Evolutionary conservation across 2,113 vertebrate genomes (phyloP).

Genomic region (Bos taurus): DNA sequence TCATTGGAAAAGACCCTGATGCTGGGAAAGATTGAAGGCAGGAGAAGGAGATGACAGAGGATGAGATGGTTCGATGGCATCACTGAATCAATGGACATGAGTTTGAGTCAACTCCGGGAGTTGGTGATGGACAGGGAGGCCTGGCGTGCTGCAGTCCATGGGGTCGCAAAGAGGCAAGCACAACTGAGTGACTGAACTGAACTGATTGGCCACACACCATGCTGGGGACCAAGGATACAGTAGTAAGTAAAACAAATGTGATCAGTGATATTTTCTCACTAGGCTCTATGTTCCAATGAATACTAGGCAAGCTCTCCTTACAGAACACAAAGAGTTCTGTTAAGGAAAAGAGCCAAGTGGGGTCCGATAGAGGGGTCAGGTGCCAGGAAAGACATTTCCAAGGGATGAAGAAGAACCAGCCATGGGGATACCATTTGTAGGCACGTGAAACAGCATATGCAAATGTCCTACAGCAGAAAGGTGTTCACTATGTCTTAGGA

Average conservation of each 20-base stretch:
- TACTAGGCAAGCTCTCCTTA: neutral
- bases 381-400: neutral
- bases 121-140: neutral
- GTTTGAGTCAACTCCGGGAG: accelerated
- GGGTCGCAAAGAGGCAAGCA: neutral
- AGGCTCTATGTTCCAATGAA: neutral
- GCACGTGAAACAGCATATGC: neutral
- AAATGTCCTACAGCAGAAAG: neutral
- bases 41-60: neutral
- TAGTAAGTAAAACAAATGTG: neutral
- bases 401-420: neutral
- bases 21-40: neutral
- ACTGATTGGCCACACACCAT: neutral
- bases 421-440: neutral
- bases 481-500: neutral
- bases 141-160: neutral
- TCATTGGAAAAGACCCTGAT: neutral
- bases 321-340: neutral
- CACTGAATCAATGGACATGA: neutral
- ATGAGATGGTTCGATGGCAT: neutral
- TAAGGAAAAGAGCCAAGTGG: neutral
- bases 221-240: neutral
- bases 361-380: neutral
- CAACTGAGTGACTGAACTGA: neutral
- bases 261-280: neutral